These are phyloP conservation scores for Eupithecia vulgata DNA, from an alignment of 2,888 invertebrate genomes.

Conservation along the genomic window DNA sequence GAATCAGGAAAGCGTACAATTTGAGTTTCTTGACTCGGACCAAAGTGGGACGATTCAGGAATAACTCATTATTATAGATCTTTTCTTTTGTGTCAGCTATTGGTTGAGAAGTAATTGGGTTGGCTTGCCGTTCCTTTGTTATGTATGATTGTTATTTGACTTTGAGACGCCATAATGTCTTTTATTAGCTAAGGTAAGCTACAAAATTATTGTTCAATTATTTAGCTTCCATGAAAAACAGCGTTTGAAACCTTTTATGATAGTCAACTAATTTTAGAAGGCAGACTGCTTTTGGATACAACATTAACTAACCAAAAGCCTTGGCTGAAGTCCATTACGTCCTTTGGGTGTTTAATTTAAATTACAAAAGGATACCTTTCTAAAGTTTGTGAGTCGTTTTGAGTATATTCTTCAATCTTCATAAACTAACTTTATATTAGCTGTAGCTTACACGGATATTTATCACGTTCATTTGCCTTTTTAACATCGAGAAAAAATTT, in stretches of 20 bases:
- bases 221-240: not conserved
- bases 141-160: not conserved
- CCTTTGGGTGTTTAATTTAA: conserved; percentile 21
- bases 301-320: conserved; percentile 21
- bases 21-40: too few relatives aligned
- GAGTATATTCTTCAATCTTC: not conserved
- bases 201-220: not conserved
- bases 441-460: too few relatives aligned
- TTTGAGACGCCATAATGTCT: not conserved
- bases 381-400: not conserved
- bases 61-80: conserved; percentile 5
- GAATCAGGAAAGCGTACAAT: too few relatives aligned
- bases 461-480: too few relatives aligned
- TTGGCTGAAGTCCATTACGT: conserved; percentile 15
- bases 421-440: too few relatives aligned
- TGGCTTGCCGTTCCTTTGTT: not conserved
- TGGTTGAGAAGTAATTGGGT: not conserved
- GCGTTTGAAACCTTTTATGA: conserved; percentile 4
- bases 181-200: not conserved
- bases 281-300: conserved; percentile 15
- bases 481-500: too few relatives aligned
- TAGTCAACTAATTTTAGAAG: conserved; percentile 17
- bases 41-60: too few relatives aligned
- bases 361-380: not conserved
- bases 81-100: conserved; percentile 5